phyloP scores from a whole-genome alignment of 2,888 invertebrate genomes.

The Eurois occulta region DNA sequence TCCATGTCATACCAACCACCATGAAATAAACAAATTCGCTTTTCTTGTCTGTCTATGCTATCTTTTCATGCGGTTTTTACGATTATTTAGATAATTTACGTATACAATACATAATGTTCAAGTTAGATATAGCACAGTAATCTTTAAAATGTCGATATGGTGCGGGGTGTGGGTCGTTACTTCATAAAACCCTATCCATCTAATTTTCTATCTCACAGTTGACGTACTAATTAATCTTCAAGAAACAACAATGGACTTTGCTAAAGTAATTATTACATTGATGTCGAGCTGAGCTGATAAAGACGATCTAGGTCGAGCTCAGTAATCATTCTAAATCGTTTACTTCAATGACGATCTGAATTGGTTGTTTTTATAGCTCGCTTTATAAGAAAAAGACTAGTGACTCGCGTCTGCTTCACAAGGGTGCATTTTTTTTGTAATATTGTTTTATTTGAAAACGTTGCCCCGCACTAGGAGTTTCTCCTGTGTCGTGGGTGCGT shows the following conservation, averaged over 20 bases:
- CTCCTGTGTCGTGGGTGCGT: too few relatives aligned
- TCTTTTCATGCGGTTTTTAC: background rate
- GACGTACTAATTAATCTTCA: conserved; percentile 1
- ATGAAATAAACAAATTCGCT: too few relatives aligned
- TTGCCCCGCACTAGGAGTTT: too few relatives aligned
- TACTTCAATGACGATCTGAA: conserved; percentile 9
- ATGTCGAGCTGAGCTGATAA: background rate
- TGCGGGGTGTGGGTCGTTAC: background rate
- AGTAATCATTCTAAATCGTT: conserved; percentile 17
- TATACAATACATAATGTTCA: background rate
- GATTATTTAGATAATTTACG: background rate
- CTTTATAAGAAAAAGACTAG: background rate
- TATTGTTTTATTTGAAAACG: too few relatives aligned
- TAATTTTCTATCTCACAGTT: background rate
- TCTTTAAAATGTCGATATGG: background rate
- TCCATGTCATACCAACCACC: too few relatives aligned
- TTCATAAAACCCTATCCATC: background rate
- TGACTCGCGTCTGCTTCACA: background rate
- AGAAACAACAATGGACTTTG: conserved; percentile 9
- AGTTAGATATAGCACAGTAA: background rate
- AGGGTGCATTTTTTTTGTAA: too few relatives aligned
- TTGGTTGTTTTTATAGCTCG: conserved; percentile 13
- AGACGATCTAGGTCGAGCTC: conserved; percentile 26
- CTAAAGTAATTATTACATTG: conserved; percentile 14
- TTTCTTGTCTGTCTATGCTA: background rate